These are phyloP conservation scores for Ooceraea biroi DNA, from an alignment of 1,140 invertebrate genomes.

Conservation along the genomic window DNA sequence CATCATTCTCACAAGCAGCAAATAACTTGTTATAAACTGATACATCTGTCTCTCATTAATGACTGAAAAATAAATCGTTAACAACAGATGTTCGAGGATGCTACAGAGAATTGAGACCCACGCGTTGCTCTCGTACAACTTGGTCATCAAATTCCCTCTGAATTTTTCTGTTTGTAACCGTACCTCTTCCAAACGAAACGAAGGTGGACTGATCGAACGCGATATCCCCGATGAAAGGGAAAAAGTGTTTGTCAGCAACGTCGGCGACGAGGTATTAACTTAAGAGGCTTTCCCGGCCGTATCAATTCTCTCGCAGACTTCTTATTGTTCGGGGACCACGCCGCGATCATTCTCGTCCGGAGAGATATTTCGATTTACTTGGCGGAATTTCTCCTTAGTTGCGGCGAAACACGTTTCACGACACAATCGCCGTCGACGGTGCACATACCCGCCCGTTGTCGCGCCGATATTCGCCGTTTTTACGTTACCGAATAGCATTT, in stretches of 20 bases:
- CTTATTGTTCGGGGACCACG: conserved; percentile 17
- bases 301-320: conserved; percentile 31
- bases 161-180: background rate
- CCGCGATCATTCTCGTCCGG: conserved; percentile 16
- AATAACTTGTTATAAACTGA: background rate
- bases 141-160: background rate
- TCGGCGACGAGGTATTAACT: conserved; percentile 37
- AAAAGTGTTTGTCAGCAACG: conserved; percentile 59
- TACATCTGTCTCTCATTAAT: background rate
- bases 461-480: background rate
- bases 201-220: conserved; percentile 1
- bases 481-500: conserved; percentile 5
- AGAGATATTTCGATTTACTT: background rate
- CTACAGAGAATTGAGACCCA: background rate
- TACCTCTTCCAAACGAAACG: conserved; percentile 30
- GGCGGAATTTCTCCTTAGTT: conserved; percentile 10
- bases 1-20: background rate
- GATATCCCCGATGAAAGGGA: conserved; percentile 44
- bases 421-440: conserved; percentile 2
- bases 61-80: background rate
- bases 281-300: conserved; percentile 49
- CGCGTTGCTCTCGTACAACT: background rate
- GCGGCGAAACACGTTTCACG: background rate
- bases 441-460: background rate
- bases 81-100: background rate